Evolutionary conservation across 2,888 invertebrate species (phyloP).

Genomic region (Pandemis cinnamomeana): DNA sequence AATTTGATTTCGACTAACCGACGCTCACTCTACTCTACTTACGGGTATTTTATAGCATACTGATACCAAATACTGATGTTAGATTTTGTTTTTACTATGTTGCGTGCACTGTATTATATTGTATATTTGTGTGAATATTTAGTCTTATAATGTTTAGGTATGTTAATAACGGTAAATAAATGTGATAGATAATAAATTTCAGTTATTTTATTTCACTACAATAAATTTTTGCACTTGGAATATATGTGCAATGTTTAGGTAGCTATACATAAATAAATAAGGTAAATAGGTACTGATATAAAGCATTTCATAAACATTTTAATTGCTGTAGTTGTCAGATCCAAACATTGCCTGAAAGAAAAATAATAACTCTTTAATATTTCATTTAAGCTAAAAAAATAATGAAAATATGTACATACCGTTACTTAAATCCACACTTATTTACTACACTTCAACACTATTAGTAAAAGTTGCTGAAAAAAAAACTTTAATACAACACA

Average conservation of each 20-base stretch:
- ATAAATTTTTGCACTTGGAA: slow-evolving; percentile 42
- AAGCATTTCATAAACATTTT: slow-evolving; percentile 47
- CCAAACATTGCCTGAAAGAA: slow-evolving; percentile 80
- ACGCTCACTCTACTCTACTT: slow-evolving; percentile 46
- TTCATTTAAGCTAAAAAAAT: slow-evolving; percentile 30
- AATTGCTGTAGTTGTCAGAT: slow-evolving; percentile 74
- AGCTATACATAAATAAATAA: slow-evolving; percentile 44
- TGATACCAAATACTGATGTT: slow-evolving; percentile 60
- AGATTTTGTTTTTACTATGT: slow-evolving; percentile 48
- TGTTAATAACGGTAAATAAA: slow-evolving; percentile 62
- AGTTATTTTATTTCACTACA: slow-evolving; percentile 52
- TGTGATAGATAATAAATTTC: slow-evolving; percentile 45
- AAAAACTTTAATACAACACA: slow-evolving; percentile 20
- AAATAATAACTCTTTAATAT: slow-evolving; percentile 51
- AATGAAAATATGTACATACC: slow-evolving; percentile 38
- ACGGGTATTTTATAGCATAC: slow-evolving; percentile 58
- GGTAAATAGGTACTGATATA: neutral
- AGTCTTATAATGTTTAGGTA: slow-evolving; percentile 58
- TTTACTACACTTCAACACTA: slow-evolving; percentile 32
- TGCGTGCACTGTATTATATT: slow-evolving; percentile 64
- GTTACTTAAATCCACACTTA: slow-evolving; percentile 13
- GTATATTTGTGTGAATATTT: slow-evolving; percentile 56
- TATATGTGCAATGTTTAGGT: slow-evolving; percentile 37
- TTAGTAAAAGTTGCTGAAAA: slow-evolving; percentile 22
- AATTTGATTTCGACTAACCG: slow-evolving; percentile 47